These are phyloP conservation scores for Rhineura floridana DNA, from an alignment of 2,113 vertebrate genomes.

Conservation along the genomic window DNA sequence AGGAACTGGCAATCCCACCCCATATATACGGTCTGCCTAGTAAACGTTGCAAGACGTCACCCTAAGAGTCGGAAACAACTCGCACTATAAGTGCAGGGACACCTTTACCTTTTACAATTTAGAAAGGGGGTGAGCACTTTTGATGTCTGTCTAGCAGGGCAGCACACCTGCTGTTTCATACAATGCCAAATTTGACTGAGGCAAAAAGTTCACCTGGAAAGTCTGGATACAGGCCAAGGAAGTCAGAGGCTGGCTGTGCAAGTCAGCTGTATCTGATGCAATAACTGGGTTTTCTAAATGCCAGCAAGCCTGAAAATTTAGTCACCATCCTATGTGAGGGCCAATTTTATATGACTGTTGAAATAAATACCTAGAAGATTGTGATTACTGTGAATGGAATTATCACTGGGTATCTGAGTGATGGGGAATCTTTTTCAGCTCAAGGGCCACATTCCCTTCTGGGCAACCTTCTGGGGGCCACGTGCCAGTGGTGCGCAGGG, in stretches of 20 bases:
- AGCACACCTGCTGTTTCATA: background rate
- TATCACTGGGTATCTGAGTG: no score
- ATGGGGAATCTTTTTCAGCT: no score
- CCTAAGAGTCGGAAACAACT: no score
- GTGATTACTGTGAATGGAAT: background rate
- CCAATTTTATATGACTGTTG: background rate
- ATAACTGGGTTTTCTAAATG: background rate
- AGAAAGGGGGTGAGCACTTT: background rate
- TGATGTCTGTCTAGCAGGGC: background rate
- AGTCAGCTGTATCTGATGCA: background rate
- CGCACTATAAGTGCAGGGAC: no score
- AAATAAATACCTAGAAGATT: background rate
- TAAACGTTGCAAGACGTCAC: no score
- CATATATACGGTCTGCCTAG: no score
- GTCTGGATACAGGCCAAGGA: background rate
- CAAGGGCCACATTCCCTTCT: no score
- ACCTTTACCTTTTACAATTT: no score
- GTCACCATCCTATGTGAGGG: background rate
- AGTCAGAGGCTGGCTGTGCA: background rate
- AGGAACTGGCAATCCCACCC: no score
- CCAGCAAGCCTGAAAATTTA: background rate
- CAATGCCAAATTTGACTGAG: background rate
- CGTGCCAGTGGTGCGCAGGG: no score
- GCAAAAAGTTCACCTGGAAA: background rate
- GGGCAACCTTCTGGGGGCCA: no score